Evolutionary conservation across 2,888 invertebrate species (phyloP), one percentile per base, ranked within the genome.

Genomic region (Portevinia maculata): DNA sequence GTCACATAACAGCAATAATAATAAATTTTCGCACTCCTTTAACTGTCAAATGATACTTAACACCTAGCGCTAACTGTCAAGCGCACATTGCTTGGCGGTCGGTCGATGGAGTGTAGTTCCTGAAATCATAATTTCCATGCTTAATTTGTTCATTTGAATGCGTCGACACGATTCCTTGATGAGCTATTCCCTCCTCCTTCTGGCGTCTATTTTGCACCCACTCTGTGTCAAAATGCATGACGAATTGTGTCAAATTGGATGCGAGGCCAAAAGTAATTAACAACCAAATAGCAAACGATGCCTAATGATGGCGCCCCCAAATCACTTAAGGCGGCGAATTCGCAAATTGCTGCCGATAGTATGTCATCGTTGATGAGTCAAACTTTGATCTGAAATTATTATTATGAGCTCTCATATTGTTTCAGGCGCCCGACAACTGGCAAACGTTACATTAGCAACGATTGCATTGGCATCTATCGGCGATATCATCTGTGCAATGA

Each of bases 401-500:
- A 13, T 39, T 9, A 41, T 9, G 28, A 30, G 37, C 59, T 50
- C 39, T 70, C 17, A 64, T 17, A 60, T 65, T 39, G 64, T 83
- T 83, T 8, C 57, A 84, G 85, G 70, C 79, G 79, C 55, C 67
- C 76, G 46, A 79, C 76, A 57, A 87, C 88, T 48, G 88, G 89
- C 59, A 89, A 87, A 86, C 87, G 88, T 60, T 88, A 87, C 87
- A 86, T 87, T 32, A 90, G 90, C 86, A 87, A 88, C 79, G 91
- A 94, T 86, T 96, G 96, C 89, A 93, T 95, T 37, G 96, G 96
- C 9, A 93, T 95, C 46, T 95, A 94, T 87, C 94, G 94, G 87
- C 92, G 96, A 84, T 96, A 95, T 91, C 96, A 95, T 90, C 93
- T 96, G 87, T 97, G 96, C 91, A 96, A 96, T 90, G 94, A 94